Conservation (phyloP, 2,888 invertebrate genomes). For the Ennomos quercinarius region DNA sequence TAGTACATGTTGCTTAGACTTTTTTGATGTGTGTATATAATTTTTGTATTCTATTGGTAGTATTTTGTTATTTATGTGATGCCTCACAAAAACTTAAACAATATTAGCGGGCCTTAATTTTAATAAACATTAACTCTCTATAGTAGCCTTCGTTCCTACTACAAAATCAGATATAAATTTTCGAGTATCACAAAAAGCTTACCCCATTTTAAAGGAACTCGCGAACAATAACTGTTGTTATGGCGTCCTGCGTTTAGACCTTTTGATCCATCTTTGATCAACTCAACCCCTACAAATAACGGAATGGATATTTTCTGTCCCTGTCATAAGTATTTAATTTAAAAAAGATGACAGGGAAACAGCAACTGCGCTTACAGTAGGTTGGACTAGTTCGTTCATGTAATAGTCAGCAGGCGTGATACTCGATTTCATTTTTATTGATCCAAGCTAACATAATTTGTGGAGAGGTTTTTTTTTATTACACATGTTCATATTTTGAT, state of each 20-base stretch:
- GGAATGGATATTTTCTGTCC: conserved; percentile 26
- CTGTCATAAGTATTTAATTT: conserved; percentile 20
- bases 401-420: conserved; percentile 20
- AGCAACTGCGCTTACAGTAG: conserved; percentile 30
- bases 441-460: too few species aligned
- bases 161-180: conserved; percentile 30
- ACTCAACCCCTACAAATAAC: conserved; percentile 31
- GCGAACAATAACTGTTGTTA: conserved; percentile 34
- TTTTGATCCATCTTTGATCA: conserved; percentile 38
- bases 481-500: too few species aligned
- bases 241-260: conserved; percentile 38
- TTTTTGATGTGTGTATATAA: too few species aligned
- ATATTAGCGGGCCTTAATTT: background rate
- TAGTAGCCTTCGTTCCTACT: conserved; percentile 1
- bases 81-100: too few species aligned
- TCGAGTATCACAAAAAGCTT: conserved; percentile 23
- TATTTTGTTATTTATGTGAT: too few species aligned
- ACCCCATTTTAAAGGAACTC: conserved; percentile 26
- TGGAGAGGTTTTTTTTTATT: too few species aligned
- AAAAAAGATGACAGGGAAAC: conserved; percentile 32
- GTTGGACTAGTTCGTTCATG: conserved; percentile 28
- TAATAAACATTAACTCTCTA: background rate
- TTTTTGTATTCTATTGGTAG: too few species aligned
- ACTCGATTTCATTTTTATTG: conserved; percentile 15
- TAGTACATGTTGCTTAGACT: too few species aligned